Conservation (phyloP, 2,113 vertebrate species). For the Daboia siamensis region DNA sequence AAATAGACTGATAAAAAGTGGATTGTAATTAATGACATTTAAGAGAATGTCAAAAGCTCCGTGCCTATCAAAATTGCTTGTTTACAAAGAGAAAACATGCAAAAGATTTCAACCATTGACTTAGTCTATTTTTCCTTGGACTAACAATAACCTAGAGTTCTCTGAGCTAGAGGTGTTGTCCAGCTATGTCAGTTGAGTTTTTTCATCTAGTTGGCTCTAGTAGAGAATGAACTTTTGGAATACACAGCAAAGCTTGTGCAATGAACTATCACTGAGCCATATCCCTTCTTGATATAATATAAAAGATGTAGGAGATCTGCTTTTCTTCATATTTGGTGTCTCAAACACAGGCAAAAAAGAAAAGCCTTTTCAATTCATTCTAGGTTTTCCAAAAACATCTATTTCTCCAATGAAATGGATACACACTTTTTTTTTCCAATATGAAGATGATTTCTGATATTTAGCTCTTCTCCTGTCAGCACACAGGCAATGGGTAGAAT, state of each 20-base stretch:
- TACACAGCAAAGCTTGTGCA: neutral
- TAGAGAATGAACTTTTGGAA: neutral
- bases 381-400: neutral
- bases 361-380: neutral
- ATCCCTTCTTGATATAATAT: neutral
- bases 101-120: neutral
- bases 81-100: neutral
- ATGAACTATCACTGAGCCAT: neutral
- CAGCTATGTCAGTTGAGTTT: neutral
- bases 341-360: neutral
- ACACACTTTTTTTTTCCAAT: neutral
- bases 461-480: neutral
- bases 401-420: neutral
- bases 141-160: neutral
- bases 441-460: neutral
- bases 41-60: neutral
- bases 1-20: neutral
- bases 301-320: neutral
- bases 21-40: neutral
- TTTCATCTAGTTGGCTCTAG: neutral
- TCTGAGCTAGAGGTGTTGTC: neutral
- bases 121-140: neutral
- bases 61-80: neutral
- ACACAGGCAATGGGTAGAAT: neutral
- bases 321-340: neutral